These are phyloP conservation scores for Hemicentrotus pulcherrimus DNA, from an alignment of 35 echinoderm and acorn worm species.

Conservation along the genomic window DNA sequence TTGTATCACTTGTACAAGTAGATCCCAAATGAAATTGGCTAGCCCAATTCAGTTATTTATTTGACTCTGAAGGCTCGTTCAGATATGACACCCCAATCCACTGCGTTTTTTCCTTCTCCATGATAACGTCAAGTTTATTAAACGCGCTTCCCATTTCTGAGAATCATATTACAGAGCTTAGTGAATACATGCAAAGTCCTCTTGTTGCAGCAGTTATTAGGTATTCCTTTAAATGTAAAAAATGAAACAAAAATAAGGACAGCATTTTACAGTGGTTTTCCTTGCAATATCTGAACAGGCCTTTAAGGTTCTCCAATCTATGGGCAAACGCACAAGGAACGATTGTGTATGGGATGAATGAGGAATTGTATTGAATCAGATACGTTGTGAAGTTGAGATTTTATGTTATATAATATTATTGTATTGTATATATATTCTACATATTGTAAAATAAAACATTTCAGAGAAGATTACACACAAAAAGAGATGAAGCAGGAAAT, in stretches of 20 bases:
- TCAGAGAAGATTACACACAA: slow-evolving; percentile 3
- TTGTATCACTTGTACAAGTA: background rate
- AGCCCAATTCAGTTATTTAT: background rate
- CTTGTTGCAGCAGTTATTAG: no score
- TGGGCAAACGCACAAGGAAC: background rate
- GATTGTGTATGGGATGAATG: background rate
- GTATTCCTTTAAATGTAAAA: no score
- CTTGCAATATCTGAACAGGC: no score
- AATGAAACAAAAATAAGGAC: no score
- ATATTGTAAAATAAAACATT: slow-evolving; percentile 21
- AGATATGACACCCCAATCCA: no score
- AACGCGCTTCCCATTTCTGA: no score
- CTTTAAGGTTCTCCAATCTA: background rate
- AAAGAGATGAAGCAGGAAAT: slow-evolving; percentile 1
- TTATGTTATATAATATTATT: background rate
- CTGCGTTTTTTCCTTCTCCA: no score
- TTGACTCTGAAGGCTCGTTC: no score
- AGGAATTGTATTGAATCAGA: background rate
- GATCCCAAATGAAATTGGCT: background rate
- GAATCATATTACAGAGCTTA: no score
- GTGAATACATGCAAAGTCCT: no score
- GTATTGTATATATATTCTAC: slow-evolving; percentile 9
- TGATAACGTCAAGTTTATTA: no score
- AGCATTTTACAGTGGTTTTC: no score
- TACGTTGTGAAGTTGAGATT: background rate